phyloP scores from a whole-genome alignment of 2,113 vertebrate species.

The Tragelaphus strepsiceros region DNA sequence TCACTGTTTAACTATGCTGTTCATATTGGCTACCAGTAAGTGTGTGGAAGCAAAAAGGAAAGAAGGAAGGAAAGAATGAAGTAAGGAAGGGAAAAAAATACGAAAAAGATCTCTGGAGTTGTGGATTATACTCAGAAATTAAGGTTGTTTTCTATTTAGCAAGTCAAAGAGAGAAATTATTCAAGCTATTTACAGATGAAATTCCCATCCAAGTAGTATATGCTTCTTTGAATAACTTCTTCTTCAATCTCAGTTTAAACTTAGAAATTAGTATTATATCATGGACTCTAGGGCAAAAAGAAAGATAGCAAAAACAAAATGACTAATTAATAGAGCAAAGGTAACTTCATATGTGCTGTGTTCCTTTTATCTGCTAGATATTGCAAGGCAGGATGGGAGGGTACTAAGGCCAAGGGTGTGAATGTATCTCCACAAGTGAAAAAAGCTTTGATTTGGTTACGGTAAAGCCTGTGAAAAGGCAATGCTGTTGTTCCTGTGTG shows the following conservation, averaged over 20 bases:
- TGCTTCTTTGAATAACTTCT: neutral
- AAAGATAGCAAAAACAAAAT: neutral
- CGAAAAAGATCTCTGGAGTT: neutral
- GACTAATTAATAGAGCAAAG: neutral
- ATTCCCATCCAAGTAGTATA: neutral
- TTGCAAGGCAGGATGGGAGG: too few species aligned
- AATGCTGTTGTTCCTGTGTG: neutral
- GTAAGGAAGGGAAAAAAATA: neutral
- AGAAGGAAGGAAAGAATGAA: neutral
- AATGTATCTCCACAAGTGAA: neutral
- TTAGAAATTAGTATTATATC: neutral
- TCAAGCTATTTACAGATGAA: neutral
- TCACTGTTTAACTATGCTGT: neutral
- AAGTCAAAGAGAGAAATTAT: neutral
- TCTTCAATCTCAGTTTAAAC: neutral
- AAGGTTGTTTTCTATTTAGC: neutral
- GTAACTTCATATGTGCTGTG: neutral
- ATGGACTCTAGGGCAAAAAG: neutral
- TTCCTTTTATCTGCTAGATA: neutral
- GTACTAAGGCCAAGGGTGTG: neutral
- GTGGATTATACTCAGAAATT: neutral
- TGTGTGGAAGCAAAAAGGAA: neutral
- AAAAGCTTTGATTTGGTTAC: neutral
- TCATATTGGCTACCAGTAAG: neutral
- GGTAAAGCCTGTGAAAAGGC: neutral